Conservation (phyloP, 2,888 invertebrate genomes). For the Philhelius pedissequus region DNA sequence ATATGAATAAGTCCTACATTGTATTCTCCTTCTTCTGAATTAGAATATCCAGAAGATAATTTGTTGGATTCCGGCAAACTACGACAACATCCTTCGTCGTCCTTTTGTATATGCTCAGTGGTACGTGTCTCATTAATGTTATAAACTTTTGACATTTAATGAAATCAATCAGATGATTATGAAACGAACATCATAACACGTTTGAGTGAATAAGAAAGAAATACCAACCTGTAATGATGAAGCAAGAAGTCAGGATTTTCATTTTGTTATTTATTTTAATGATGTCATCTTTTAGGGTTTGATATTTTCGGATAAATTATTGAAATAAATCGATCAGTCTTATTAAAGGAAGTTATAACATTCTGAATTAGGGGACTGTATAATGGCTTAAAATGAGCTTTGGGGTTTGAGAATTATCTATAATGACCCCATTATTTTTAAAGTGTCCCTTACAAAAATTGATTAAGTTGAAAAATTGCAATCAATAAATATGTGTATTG, state of each 20-base stretch:
- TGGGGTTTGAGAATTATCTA: too few relatives aligned
- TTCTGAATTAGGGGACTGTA: not conserved
- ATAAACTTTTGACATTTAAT: conserved; percentile 3
- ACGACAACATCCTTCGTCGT: not conserved
- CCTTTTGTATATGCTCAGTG: conserved; percentile 18
- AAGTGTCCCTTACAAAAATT: too few relatives aligned
- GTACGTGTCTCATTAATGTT: conserved; percentile 29
- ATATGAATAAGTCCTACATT: not conserved
- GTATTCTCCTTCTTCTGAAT: not conserved
- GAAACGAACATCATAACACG: conserved; percentile 3
- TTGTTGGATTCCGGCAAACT: not conserved
- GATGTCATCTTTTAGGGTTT: not conserved
- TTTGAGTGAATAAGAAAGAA: conserved; percentile 10
- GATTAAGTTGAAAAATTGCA: too few relatives aligned
- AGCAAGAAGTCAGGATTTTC: conserved; percentile 4
- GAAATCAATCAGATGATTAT: conserved; percentile 23
- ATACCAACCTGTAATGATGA: not conserved
- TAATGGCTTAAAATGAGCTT: too few relatives aligned
- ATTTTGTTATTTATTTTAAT: conserved; percentile 36
- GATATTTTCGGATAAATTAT: not conserved
- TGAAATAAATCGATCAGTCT: not conserved
- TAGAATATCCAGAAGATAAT: not conserved
- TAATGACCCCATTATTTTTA: too few relatives aligned
- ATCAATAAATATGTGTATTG: too few relatives aligned
- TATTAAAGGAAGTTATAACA: not conserved